Evolutionary conservation across 2,797 vertebrate species (phyloP).

Genomic region (Neostethus bicornis): DNA sequence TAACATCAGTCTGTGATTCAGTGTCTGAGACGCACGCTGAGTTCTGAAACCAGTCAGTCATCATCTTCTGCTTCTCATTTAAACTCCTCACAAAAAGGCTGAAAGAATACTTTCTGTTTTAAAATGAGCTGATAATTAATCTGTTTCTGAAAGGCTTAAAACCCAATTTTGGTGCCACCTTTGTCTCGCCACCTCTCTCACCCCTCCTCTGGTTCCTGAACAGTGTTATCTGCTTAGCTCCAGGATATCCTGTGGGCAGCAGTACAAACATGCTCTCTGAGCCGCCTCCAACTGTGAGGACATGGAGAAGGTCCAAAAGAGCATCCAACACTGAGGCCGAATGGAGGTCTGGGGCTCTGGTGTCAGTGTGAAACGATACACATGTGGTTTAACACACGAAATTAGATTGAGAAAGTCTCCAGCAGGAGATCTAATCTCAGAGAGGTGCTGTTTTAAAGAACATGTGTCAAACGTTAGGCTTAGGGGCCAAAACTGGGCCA

Average conservation of each 20-base stretch:
- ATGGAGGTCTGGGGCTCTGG: conserved; percentile 10
- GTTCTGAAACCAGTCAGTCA: too few relatives aligned
- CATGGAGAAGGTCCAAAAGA: conserved; percentile 51
- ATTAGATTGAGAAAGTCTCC: conserved; percentile 29
- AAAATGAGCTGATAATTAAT: conserved; percentile 63
- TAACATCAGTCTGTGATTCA: too few relatives aligned
- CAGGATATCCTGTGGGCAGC: conserved; percentile 66
- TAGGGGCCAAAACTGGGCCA: too few relatives aligned
- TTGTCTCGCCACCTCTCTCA: conserved; percentile 50
- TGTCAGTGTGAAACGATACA: conserved; percentile 5
- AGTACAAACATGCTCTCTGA: conserved; percentile 53
- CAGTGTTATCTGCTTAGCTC: conserved; percentile 70
- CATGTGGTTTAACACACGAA: conserved; percentile 9
- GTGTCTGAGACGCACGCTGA: too few relatives aligned
- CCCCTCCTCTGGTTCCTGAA: conserved; percentile 50
- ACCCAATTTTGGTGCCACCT: conserved; percentile 58
- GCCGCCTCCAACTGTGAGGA: conserved; percentile 54
- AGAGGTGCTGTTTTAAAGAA: too few relatives aligned
- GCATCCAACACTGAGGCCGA: conserved; percentile 55
- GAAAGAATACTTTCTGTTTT: conserved; percentile 67
- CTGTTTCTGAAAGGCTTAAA: conserved; percentile 64
- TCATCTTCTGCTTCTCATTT: too few relatives aligned
- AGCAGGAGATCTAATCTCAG: too few relatives aligned
- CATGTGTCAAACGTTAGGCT: too few relatives aligned
- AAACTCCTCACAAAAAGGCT: too few relatives aligned